Evolutionary conservation across 2,888 invertebrate species (phyloP), one percentile per base, ranked within the genome.

Genomic region (Platypus cylindrus): DNA sequence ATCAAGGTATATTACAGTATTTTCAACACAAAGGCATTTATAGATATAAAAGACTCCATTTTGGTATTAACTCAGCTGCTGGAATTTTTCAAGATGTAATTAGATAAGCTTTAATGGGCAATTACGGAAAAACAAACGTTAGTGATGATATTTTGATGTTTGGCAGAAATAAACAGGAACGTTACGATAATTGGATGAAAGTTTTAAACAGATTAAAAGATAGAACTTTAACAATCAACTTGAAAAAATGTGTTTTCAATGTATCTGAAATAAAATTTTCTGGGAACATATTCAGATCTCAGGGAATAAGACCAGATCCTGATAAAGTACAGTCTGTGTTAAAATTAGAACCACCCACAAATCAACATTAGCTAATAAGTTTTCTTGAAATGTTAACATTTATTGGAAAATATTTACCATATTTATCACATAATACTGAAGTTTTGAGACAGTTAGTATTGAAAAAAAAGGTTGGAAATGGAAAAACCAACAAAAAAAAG

Each of bases 61-160:
- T 43, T 32, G 40, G 41, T 7, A 34, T 41, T 11, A 31, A 5
- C 5, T 20, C 7, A 7, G 20, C 20, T 20, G 7, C 20, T 20
- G 20, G 9, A 20, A 20, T 20, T 7, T 20, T 20, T 20, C 20
- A 20, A 20, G 9, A 20, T 7, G 9, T 9, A 7, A 7, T 20
- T 5, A 9, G 9, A 20, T 9, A 9, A 20, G 9, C 9, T 20
- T 9, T 20, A 7, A 9, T 9, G 9, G 58, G 30, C 64, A 55
- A 57, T 24, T 48, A 56, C 25, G 58, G 59, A 0, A 49, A 47
- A 3, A 39, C 54, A 12, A 58, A 55, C 34, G 54, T 52, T 33
- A 53, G 54, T 11, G 62, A 60, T 45, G 59, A 62, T 44, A 57
- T 63, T 30, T 28, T 58, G 1, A 38, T 61, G 8, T 51, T 34